Conservation (phyloP, 2,113 vertebrate species). For the Penelope pileata region DNA sequence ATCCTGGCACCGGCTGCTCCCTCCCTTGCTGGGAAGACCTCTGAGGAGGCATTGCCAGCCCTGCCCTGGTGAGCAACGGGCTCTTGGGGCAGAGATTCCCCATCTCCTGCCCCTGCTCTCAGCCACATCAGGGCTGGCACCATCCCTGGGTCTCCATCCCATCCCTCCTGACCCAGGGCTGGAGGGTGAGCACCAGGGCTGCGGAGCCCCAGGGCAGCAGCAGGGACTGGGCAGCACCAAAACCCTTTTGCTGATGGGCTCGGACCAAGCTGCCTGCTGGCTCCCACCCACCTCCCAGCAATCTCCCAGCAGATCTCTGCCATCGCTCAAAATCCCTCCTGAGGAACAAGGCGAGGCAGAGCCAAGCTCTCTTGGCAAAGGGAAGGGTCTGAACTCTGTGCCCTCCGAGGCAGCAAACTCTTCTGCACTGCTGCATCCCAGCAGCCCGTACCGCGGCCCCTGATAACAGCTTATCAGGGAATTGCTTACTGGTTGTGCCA, state of each 20-base stretch:
- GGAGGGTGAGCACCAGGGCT: background rate
- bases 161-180: rapidly evolving
- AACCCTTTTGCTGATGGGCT: background rate
- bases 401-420: background rate
- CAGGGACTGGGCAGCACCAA: background rate
- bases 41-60: background rate
- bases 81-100: background rate
- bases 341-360: background rate
- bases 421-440: background rate
- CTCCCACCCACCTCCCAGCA: background rate
- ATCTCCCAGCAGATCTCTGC: background rate
- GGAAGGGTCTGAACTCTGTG: background rate
- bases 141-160: background rate
- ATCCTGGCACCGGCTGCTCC: background rate
- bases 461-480: background rate
- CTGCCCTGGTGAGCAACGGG: rapidly evolving
- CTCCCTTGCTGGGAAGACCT: background rate
- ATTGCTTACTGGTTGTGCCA: slow-evolving; percentile 27
- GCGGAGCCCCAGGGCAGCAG: background rate
- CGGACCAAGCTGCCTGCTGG: slow-evolving; percentile 2
- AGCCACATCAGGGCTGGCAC: background rate
- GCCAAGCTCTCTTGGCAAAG: background rate
- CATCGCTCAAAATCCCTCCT: background rate
- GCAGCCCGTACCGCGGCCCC: rapidly evolving
- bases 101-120: background rate